These are phyloP conservation scores for Diorhabda carinulata DNA, from an alignment of 1,140 invertebrate species.

Conservation along the genomic window DNA sequence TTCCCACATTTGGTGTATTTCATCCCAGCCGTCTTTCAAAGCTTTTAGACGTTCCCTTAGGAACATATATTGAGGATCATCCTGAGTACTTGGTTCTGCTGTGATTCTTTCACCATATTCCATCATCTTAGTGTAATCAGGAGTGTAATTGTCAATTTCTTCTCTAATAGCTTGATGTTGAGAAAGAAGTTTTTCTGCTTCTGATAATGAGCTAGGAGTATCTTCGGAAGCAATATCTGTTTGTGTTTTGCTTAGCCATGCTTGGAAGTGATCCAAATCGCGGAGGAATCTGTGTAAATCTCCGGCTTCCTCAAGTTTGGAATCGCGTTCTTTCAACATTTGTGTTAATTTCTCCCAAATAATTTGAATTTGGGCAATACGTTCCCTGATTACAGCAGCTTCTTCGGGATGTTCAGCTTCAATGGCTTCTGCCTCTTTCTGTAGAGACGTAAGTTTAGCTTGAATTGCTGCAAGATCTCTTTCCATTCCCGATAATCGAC, in stretches of 20 bases:
- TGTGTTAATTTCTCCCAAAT: slow-evolving; percentile 97
- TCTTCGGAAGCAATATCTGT: slow-evolving; percentile 97
- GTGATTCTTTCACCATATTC: slow-evolving; percentile 96
- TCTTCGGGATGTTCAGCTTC: slow-evolving; percentile 94
- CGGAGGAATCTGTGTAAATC: slow-evolving; percentile 97
- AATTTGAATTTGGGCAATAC: slow-evolving; percentile 80
- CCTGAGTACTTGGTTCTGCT: slow-evolving; percentile 66
- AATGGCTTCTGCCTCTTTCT: slow-evolving; percentile 88
- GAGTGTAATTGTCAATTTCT: slow-evolving; percentile 98
- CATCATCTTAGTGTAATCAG: slow-evolving; percentile 99
- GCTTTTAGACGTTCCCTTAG: slow-evolving; percentile 93
- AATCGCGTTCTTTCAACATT: slow-evolving; percentile 96
- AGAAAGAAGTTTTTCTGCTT: slow-evolving; percentile 93
- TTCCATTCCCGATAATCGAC: slow-evolving; percentile 95
- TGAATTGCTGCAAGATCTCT: slow-evolving; percentile 97
- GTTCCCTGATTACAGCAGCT: slow-evolving; percentile 85
- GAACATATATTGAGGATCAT: slow-evolving; percentile 99
- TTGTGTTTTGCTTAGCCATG: slow-evolving; percentile 97
- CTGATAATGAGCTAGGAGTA: slow-evolving; percentile 90
- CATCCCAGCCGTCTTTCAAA: slow-evolving; percentile 97
- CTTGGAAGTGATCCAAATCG: slow-evolving; percentile 95
- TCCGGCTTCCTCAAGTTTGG: slow-evolving; percentile 97
- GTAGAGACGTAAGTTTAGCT: slow-evolving; percentile 89
- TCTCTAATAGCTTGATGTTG: slow-evolving; percentile 97
- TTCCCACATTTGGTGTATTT: slow-evolving; percentile 99